Evolutionary conservation across 2,888 invertebrate species (phyloP).

Genomic region (Leucophenga montana): DNA sequence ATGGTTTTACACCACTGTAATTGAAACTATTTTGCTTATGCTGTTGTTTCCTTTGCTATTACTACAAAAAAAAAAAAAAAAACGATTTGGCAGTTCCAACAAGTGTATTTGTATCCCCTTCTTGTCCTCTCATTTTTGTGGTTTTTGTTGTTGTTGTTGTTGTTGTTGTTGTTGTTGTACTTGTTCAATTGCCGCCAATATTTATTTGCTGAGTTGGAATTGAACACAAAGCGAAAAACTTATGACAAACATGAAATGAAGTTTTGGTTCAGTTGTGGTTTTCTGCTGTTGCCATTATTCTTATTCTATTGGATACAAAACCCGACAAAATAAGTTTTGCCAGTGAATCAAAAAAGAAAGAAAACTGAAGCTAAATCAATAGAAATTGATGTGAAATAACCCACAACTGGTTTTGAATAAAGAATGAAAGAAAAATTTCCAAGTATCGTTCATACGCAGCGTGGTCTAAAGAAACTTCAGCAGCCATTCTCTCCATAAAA

Average conservation of each 20-base stretch:
- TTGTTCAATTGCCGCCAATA: slow-evolving; percentile 18
- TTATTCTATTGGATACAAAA: not conserved
- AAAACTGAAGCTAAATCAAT: not conserved
- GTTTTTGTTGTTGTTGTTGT: not conserved
- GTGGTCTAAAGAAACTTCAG: not conserved
- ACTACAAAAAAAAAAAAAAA: not conserved
- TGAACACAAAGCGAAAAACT: slow-evolving; percentile 16
- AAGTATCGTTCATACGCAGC: slow-evolving; percentile 10
- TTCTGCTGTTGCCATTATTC: not conserved
- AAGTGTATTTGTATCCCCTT: not conserved
- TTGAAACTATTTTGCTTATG: slow-evolving; percentile 19
- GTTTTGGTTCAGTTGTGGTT: slow-evolving; percentile 11
- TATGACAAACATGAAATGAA: slow-evolving; percentile 22
- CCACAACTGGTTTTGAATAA: not conserved
- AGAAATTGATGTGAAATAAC: not conserved
- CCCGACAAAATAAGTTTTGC: not conserved
- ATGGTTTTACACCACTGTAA: not conserved
- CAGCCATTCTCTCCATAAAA: not conserved
- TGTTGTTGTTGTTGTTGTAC: no score
- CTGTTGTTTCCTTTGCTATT: slow-evolving; percentile 36
- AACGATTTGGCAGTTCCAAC: not conserved
- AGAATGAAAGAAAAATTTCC: slow-evolving; percentile 4
- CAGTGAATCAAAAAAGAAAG: not conserved
- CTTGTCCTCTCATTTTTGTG: not conserved
- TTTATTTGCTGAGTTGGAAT: slow-evolving; percentile 22